phyloP scores from a whole-genome alignment of 2,113 vertebrate species.

The Chrysochloris asiatica region DNA sequence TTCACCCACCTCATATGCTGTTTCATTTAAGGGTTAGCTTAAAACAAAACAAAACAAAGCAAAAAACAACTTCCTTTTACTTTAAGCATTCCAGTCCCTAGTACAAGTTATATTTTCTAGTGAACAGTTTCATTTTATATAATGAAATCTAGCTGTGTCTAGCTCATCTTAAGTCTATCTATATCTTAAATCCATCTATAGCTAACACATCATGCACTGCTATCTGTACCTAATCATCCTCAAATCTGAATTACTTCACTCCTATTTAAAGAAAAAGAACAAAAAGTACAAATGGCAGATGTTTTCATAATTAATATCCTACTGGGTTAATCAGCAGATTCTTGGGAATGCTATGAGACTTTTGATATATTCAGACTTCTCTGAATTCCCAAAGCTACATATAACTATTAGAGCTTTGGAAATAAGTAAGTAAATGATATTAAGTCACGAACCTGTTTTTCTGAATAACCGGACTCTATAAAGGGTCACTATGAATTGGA shows the following conservation, averaged over 20 bases:
- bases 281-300: conserved; percentile 85
- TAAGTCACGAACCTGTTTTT: conserved; percentile 70
- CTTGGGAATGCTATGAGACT: conserved; percentile 80
- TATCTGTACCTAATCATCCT: conserved; percentile 70
- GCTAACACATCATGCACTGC: conserved; percentile 20
- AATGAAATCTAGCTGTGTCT: too few relatives aligned
- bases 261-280: conserved; percentile 84
- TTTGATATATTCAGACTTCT: conserved; percentile 81
- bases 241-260: conserved; percentile 80
- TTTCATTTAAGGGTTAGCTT: conserved; percentile 69
- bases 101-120: conserved; percentile 74
- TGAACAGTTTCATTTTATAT: conserved; percentile 77
- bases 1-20: conserved; percentile 50
- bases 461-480: conserved; percentile 74
- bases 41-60: too few relatives aligned
- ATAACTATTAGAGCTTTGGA: conserved; percentile 60
- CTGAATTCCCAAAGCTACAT: conserved; percentile 68
- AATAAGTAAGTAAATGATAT: conserved; percentile 61
- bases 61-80: conserved; percentile 24
- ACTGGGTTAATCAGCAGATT: conserved; percentile 86
- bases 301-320: conserved; percentile 87
- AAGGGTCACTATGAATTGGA: too few relatives aligned
- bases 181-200: conserved; percentile 66
- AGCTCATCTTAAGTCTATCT: conserved; percentile 63
- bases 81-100: conserved; percentile 64